Evolutionary conservation across 2,797 vertebrate species (phyloP), one percentile per base, ranked within the genome.

Genomic region (Acipenser transmontanus): DNA sequence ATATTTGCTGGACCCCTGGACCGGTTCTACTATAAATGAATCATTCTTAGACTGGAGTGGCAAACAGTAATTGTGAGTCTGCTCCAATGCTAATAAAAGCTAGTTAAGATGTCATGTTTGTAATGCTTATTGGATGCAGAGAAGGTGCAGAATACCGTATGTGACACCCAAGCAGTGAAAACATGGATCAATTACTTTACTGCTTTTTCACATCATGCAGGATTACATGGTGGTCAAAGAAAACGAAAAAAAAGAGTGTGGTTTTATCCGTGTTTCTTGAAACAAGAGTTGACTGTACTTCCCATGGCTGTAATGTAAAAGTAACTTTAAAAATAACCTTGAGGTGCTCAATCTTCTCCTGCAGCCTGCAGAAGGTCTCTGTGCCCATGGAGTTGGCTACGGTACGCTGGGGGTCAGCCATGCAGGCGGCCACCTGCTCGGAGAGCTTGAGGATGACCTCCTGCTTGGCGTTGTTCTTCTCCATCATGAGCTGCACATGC

Each of bases 381-480:
- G 75, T 63, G 66, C 79, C 66, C n/a, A 75, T 2, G 1, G 47
- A n/a, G 2, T 77, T 71, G 0, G 73, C 67, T 17, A 70, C 7
- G 0, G 56, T 61, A 1, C 52, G 60, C 1, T 67, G 50, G 0
- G 77, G 75, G 2, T 81, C 78, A 0, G 74, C 76, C 61, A 83
- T 70, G 48, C 81, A 86, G 64, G 49, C 67, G 0, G 85, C 80
- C 79, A 94, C 72, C 75, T 96, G 90, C 68, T 96, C 88, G 0
- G 91, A 92, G 62, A 97, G 87, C 73, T 91, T 89, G 49, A 93
- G 71, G 78, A 97, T 92, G 72, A 98, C 92, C 84, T 95, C 84
- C 78, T 95, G 91, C 79, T 93, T 95, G 73, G 93, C 91, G 0
- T 86, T 75, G 80, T 95, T 96, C 78, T 93, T 96, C 71, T 96